These are phyloP conservation scores for Clanis bilineata DNA, from an alignment of 2,888 invertebrate species.

Conservation along the genomic window DNA sequence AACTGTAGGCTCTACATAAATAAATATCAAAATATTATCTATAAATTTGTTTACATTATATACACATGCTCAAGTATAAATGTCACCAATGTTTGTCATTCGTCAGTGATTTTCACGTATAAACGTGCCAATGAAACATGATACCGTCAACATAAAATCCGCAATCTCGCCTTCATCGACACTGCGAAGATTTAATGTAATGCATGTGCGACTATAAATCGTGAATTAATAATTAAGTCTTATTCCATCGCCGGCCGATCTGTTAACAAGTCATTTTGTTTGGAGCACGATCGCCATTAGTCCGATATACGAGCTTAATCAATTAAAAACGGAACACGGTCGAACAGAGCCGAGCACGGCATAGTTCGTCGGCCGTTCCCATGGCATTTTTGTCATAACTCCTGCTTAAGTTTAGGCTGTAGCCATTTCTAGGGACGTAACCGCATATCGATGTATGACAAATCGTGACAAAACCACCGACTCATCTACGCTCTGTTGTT, in stretches of 20 bases:
- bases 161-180: background rate
- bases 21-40: background rate
- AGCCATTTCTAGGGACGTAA: slow-evolving; percentile 53
- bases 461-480: slow-evolving; percentile 80
- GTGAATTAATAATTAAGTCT: slow-evolving; percentile 52
- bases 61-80: no score
- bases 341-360: slow-evolving; percentile 31
- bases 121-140: background rate
- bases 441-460: slow-evolving; percentile 77
- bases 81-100: background rate
- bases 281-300: slow-evolving; percentile 55
- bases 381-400: slow-evolving; percentile 75
- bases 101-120: background rate
- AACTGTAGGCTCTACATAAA: no score
- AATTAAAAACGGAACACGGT: slow-evolving; percentile 41
- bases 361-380: slow-evolving; percentile 65
- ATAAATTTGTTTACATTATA: no score
- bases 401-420: slow-evolving; percentile 56
- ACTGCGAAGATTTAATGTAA: slow-evolving; percentile 2
- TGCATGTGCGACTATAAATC: slow-evolving; percentile 25
- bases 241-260: slow-evolving; percentile 37
- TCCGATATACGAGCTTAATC: slow-evolving; percentile 47
- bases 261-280: slow-evolving; percentile 55
- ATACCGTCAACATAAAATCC: background rate
- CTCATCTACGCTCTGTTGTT: slow-evolving; percentile 54